A percentile compares a stretch with the other conserved stretches of the same genome.
phyloP scores from a whole-genome alignment of 2,888 invertebrate species.

The Acleris cristana region DNA sequence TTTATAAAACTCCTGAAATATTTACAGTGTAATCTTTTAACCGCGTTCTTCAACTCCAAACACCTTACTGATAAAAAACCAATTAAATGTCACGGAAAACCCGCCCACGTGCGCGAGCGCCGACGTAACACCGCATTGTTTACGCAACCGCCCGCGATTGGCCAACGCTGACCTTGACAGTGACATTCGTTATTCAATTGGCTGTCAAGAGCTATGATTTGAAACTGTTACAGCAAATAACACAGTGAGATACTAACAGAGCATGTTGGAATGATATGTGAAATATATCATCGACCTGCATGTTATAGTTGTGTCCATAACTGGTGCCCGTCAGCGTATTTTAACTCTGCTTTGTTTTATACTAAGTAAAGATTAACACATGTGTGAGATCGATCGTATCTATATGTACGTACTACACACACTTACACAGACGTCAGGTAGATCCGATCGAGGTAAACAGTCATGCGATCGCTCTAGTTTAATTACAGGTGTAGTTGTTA shows the following conservation, averaged over 20 bases:
- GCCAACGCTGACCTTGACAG: constrained; percentile 23
- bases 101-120: constrained; percentile 25
- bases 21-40: too few relatives aligned
- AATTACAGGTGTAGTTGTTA: constrained; percentile 14
- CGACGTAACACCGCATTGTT: constrained; percentile 24
- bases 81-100: constrained; percentile 15
- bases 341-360: too few relatives aligned
- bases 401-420: too few relatives aligned
- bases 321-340: too few relatives aligned
- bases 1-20: too few relatives aligned
- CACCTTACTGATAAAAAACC: constrained; percentile 17
- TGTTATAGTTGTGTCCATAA: too few relatives aligned
- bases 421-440: too few relatives aligned
- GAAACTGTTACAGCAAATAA: neutral
- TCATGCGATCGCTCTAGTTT: constrained; percentile 2
- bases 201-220: constrained; percentile 12
- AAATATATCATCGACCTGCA: too few relatives aligned
- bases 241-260: too few relatives aligned
- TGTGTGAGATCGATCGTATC: neutral
- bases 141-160: constrained; percentile 22
- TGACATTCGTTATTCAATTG: constrained; percentile 30
- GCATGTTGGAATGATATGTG: too few relatives aligned
- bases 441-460: neutral
- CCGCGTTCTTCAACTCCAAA: neutral
- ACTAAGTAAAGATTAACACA: too few relatives aligned